These are phyloP conservation scores for Pterophyllum scalare DNA, from an alignment of 2,113 vertebrate genomes.

Conservation along the genomic window DNA sequence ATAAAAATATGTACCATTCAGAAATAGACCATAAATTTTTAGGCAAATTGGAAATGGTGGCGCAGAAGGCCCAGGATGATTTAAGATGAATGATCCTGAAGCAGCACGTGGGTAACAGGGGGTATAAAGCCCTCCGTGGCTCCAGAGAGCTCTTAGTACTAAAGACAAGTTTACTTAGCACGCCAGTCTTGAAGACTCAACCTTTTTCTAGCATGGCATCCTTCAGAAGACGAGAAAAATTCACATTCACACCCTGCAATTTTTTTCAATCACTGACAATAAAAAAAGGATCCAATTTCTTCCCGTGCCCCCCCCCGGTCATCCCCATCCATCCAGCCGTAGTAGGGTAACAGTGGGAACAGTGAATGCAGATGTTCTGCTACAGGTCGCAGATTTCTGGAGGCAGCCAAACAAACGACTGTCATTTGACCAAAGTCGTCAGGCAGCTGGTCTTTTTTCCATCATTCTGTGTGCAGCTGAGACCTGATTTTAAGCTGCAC, in stretches of 20 bases:
- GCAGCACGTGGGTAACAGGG: too few relatives aligned
- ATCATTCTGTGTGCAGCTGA: background rate
- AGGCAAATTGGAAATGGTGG: too few relatives aligned
- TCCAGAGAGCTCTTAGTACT: too few relatives aligned
- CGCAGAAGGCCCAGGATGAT: too few relatives aligned
- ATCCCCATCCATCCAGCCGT: background rate
- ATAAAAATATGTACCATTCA: background rate
- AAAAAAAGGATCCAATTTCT: background rate
- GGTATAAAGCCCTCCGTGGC: too few relatives aligned
- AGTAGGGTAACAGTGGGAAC: background rate
- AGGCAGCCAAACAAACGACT: background rate
- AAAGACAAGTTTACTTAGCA: background rate
- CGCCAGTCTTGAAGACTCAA: background rate
- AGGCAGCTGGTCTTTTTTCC: background rate
- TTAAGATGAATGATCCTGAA: too few relatives aligned
- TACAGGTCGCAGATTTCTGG: background rate
- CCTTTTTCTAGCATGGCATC: background rate
- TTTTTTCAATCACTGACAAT: background rate
- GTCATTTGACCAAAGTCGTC: background rate
- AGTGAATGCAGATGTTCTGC: background rate
- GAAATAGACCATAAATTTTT: too few relatives aligned
- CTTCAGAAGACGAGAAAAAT: background rate
- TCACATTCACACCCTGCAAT: too few relatives aligned
- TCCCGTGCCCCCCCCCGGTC: background rate
- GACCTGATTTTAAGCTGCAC: background rate